phyloP scores from a whole-genome alignment of 2,797 vertebrate species.

The Tadarida brasiliensis region DNA sequence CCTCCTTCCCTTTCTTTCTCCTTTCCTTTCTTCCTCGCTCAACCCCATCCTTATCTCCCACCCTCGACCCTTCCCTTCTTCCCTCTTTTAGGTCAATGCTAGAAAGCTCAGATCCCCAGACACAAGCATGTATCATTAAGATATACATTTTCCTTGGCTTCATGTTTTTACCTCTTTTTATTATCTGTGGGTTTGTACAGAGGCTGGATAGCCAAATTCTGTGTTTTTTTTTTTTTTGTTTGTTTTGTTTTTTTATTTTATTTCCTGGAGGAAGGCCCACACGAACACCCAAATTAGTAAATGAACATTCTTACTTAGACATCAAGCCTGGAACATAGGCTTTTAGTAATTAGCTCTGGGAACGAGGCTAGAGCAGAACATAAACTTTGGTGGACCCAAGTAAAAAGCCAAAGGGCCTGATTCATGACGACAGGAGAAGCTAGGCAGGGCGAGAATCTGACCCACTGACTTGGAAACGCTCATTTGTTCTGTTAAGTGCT shows the following conservation, averaged over 20 bases:
- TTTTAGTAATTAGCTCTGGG: background rate
- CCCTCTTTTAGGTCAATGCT: background rate
- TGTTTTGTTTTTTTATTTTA: too few relatives aligned
- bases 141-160: background rate
- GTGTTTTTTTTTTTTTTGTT: too few relatives aligned
- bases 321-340: background rate
- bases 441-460: background rate
- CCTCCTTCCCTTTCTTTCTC: background rate
- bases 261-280: background rate
- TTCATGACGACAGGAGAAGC: background rate
- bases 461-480: background rate
- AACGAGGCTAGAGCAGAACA: background rate
- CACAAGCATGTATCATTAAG: background rate
- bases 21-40: background rate
- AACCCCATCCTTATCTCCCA: fast-evolving
- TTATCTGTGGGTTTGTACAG: slow-evolving; percentile 11
- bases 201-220: slow-evolving; percentile 29
- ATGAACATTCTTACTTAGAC: background rate
- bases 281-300: background rate
- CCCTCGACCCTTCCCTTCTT: background rate
- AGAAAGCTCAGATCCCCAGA: slow-evolving; percentile 3
- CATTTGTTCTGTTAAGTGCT: slow-evolving; percentile 28
- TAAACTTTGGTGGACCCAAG: background rate
- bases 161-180: slow-evolving; percentile 1
- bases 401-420: background rate